Evolutionary conservation across 2,113 vertebrate species (phyloP).

Genomic region (Dascyllus trimaculatus): DNA sequence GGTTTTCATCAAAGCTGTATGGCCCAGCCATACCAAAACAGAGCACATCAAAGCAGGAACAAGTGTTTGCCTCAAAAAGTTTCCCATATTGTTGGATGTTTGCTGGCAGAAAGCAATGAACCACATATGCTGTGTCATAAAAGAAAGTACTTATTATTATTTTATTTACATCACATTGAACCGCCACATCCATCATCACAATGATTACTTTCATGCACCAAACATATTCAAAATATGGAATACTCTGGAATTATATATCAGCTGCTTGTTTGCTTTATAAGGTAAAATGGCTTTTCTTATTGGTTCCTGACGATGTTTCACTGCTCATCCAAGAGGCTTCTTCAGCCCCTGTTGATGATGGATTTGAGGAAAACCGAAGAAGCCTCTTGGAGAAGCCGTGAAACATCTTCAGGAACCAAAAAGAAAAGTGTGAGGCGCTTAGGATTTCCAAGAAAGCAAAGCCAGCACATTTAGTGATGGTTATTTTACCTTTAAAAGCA

Average conservation of each 20-base stretch:
- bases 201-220: not conserved
- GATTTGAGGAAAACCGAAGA: no score
- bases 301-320: no score
- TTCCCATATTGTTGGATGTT: conserved; percentile 45
- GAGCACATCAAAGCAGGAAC: conserved; percentile 44
- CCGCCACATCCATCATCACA: not conserved
- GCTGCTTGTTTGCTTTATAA: not conserved
- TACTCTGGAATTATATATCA: not conserved
- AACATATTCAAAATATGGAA: not conserved
- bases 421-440: no score
- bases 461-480: not conserved
- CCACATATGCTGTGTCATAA: conserved; percentile 10
- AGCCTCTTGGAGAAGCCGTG: no score
- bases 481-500: not conserved
- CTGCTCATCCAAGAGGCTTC: no score
- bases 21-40: conserved; percentile 37
- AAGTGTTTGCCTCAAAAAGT: conserved; percentile 35
- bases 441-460: no score
- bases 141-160: not conserved
- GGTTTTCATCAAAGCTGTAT: conserved; percentile 55
- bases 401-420: no score
- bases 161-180: conserved; percentile 1
- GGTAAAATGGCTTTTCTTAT: no score
- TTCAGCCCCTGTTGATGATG: no score
- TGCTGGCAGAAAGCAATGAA: conserved; percentile 32